A percentile compares a stretch with the other conserved stretches of the same genome.
Conservation (phyloP, 2,888 invertebrate genomes). For the Lacanobia oleracea region DNA sequence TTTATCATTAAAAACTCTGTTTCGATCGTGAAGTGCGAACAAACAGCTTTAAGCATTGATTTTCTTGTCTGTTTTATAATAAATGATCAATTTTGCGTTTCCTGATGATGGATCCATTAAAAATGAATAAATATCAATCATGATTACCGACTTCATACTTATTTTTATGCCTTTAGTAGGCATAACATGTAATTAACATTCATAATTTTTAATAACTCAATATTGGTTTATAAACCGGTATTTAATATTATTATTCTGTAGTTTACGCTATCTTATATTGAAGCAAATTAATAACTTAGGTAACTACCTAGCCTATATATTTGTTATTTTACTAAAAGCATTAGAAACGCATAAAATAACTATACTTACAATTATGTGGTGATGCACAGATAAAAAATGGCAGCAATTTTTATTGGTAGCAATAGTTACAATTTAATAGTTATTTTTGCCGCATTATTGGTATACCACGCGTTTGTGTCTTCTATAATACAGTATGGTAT, state of each 20-base stretch:
- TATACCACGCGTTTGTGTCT: no score
- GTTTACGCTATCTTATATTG: background rate
- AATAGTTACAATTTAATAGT: no score
- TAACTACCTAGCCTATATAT: no score
- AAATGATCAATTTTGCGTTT: slow-evolving; percentile 43
- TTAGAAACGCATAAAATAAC: no score
- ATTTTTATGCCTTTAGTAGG: slow-evolving; percentile 14
- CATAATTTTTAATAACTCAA: slow-evolving; percentile 9
- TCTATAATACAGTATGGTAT: no score
- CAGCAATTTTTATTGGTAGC: no score
- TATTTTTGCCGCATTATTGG: no score
- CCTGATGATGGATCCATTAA: slow-evolving; percentile 45
- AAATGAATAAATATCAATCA: slow-evolving; percentile 50
- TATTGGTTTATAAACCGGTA: slow-evolving; percentile 20
- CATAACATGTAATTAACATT: slow-evolving; percentile 21
- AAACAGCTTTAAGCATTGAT: slow-evolving; percentile 28
- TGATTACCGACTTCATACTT: background rate
- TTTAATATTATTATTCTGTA: background rate
- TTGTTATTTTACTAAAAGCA: no score
- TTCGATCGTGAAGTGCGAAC: slow-evolving; percentile 35
- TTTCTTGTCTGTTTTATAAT: slow-evolving; percentile 49
- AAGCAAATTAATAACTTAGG: background rate
- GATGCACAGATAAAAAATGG: no score
- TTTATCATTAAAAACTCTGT: slow-evolving; percentile 19
- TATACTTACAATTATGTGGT: no score